Evolutionary conservation across 2,797 vertebrate species (phyloP).

Genomic region (Rhinophrynus dorsalis): DNA sequence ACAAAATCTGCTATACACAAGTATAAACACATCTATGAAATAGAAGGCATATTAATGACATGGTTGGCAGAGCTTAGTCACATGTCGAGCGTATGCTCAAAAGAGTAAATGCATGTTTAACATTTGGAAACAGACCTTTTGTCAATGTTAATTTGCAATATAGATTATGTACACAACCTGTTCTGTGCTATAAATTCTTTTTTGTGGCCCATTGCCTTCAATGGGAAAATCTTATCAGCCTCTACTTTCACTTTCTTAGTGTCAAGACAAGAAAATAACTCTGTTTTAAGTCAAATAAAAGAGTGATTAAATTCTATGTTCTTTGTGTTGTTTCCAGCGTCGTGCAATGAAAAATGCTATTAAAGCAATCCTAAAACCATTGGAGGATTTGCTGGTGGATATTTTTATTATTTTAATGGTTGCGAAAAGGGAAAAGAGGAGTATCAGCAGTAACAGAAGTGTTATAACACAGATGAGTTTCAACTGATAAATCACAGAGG

Average conservation of each 20-base stretch:
- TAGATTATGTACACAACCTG: constrained; percentile 17
- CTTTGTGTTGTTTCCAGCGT: too few relatives aligned
- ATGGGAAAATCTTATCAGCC: constrained; percentile 1
- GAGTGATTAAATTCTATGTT: too few relatives aligned
- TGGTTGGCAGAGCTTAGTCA: too few relatives aligned
- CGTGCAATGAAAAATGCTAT: constrained; percentile 25
- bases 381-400: not conserved
- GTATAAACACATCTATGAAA: too few relatives aligned
- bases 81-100: not conserved
- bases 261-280: not conserved
- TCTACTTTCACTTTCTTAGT: not conserved
- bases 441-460: not conserved
- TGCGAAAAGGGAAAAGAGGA: not conserved
- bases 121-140: constrained; percentile 16
- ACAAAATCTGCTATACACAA: too few relatives aligned
- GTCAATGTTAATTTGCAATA: constrained; percentile 31
- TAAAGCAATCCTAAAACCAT: constrained; percentile 20
- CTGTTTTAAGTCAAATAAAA: constrained; percentile 38
- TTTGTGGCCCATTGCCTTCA: constrained; percentile 22
- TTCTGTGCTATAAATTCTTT: constrained; percentile 21
- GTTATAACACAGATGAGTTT: constrained; percentile 4
- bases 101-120: constrained; percentile 14
- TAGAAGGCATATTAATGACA: too few relatives aligned
- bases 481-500: constrained; percentile 7
- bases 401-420: constrained; percentile 34